Percentiles rank a stretch among this genome's conserved stretches.
phyloP scores from a whole-genome alignment of 2,797 vertebrate genomes.

The Pseudochirops cupreus region DNA sequence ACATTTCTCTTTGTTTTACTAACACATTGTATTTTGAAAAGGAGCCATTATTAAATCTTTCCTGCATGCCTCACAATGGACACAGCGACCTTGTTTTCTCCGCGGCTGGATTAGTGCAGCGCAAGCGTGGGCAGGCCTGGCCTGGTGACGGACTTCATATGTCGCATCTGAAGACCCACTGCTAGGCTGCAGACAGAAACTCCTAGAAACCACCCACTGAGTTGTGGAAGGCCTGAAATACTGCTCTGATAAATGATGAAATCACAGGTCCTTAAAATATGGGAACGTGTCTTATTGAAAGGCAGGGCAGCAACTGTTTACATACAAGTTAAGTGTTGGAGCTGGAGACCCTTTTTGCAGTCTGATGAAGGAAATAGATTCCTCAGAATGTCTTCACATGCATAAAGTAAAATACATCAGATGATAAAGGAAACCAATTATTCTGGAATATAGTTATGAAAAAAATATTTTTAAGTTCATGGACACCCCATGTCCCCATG shows the following conservation, averaged over 20 bases:
- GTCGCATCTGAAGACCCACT: background rate
- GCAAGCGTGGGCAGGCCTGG: background rate
- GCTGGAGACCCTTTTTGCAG: background rate
- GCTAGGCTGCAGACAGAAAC: background rate
- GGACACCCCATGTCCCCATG: background rate
- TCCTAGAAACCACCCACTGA: background rate
- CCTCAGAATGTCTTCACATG: background rate
- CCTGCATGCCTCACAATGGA: background rate
- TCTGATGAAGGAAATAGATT: background rate
- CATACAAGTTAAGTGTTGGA: constrained; percentile 6
- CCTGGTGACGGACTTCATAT: background rate
- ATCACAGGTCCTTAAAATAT: constrained; percentile 20
- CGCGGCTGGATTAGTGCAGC: background rate
- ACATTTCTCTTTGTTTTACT: background rate
- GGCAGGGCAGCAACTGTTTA: constrained; percentile 33
- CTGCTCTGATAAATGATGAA: background rate
- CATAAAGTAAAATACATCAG: background rate
- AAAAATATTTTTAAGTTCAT: background rate
- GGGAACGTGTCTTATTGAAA: constrained; percentile 6
- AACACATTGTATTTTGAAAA: background rate
- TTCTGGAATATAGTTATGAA: background rate
- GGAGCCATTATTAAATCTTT: background rate
- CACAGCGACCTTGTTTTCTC: background rate
- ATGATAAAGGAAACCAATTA: background rate
- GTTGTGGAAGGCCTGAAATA: constrained; percentile 18